Evolutionary conservation across 2,113 vertebrate species (phyloP).

Genomic region (Tiliqua scincoides): DNA sequence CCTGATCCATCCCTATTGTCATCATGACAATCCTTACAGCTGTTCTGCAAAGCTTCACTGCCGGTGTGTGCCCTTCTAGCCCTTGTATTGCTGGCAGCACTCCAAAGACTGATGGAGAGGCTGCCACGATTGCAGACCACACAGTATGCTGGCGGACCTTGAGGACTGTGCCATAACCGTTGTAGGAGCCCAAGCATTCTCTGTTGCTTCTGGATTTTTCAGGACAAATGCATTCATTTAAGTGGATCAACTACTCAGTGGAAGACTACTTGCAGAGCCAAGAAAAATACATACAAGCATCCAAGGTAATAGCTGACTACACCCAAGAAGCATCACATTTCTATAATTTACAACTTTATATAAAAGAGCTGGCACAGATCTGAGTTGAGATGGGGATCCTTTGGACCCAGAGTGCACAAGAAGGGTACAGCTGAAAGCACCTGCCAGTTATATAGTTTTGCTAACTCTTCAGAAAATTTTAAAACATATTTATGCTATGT

Average conservation of each 20-base stretch:
- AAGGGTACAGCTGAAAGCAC: background rate
- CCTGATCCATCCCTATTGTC: no score
- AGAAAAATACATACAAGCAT: no score
- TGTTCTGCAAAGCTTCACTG: no score
- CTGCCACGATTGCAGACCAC: no score
- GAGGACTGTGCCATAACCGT: background rate
- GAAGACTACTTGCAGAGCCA: background rate
- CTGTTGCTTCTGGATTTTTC: background rate
- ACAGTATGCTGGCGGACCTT: no score
- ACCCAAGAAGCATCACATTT: background rate
- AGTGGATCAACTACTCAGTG: background rate
- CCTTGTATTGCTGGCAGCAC: no score
- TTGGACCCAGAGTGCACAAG: background rate
- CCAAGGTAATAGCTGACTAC: no score
- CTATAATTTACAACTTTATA: no score
- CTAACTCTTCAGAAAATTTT: background rate
- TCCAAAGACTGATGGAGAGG: no score
- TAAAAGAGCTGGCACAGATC: no score
- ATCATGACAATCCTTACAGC: no score
- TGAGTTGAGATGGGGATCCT: background rate
- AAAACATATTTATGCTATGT: background rate
- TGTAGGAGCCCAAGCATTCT: background rate
- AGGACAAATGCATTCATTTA: background rate
- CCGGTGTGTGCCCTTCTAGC: no score
- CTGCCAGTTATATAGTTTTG: background rate